phyloP scores from a whole-genome alignment of 2,113 vertebrate species.

The Colossoma macropomum region DNA sequence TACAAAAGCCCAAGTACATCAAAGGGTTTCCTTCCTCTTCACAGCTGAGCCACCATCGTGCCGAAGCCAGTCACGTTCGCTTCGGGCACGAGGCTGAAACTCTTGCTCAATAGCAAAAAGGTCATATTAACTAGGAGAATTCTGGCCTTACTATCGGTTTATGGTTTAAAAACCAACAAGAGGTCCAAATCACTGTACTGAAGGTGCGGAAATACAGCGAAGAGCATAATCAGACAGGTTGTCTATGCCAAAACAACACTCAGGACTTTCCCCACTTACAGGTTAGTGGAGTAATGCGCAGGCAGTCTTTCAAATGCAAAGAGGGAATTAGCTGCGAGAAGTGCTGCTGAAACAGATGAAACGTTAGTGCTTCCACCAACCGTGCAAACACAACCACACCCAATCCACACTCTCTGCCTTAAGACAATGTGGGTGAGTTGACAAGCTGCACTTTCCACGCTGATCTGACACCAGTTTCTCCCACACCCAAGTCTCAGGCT shows the following conservation, averaged over 20 bases:
- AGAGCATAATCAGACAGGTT: background rate
- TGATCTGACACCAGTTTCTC: background rate
- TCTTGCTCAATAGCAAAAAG: background rate
- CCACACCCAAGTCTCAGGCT: background rate
- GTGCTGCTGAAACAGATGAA: background rate
- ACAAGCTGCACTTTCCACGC: background rate
- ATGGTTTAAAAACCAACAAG: too few species aligned
- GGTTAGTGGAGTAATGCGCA: background rate
- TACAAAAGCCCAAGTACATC: background rate
- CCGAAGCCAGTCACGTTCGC: background rate
- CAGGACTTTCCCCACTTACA: background rate
- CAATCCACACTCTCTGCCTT: background rate
- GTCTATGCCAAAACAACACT: background rate
- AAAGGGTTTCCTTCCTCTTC: constrained; percentile 5
- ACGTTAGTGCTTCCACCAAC: background rate
- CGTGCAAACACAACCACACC: background rate
- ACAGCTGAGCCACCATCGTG: background rate
- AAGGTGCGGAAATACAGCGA: background rate
- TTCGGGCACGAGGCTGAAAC: background rate
- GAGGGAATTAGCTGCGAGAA: background rate
- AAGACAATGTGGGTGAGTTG: background rate
- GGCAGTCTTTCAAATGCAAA: background rate
- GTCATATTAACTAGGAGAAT: background rate
- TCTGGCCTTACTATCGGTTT: background rate
- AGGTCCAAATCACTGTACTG: background rate